Evolutionary conservation across 2,113 vertebrate species (phyloP), one percentile per base, ranked within the genome.

Genomic region (Speoplatyrhinus poulsoni): DNA sequence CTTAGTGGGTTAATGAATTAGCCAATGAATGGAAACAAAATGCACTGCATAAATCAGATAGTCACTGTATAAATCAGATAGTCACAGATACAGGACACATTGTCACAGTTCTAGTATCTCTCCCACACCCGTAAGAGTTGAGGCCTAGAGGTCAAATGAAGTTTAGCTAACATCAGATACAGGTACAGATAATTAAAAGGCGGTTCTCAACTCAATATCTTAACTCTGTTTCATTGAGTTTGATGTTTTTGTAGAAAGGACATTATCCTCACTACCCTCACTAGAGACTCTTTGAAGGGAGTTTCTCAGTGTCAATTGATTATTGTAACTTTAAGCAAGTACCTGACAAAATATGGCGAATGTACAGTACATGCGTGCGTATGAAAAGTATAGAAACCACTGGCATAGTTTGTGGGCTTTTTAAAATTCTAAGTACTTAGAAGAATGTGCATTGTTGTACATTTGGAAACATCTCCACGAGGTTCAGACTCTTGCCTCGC

Each of bases 1-100:
- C 58, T 49, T 60, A 83, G 47, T 61, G 73, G 73, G 76, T 82
- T 81, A 87, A 74, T 71, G 78, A 62, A 48, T 71, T 74, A 67
- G 41, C 65, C 69, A 73, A 69, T 82, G 62, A 53, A 73, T 83
- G 73, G 79, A 85, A 84, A 82, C 60, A 62, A 48, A 19, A 68
- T 66, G 68, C 49, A 47, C 32, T 16, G 17, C 19, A 46, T 32
- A 3, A 12, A 32, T 6, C 47, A 57, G 65, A 48, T 62, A 64
- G 55, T 16, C 48, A 15, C 9, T 5, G 33, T 3, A 19, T 19
- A 19, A 19, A 19, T 19, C 19, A 19, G 26, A 26, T 26, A 26
- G 26, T 26, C 26, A 26, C 26, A 26, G 26, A 26, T 3, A 26
- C 26, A 26, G 26, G 26, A 26, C 19, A 26, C 2, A 26, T 2